phyloP scores from a whole-genome alignment of 2,797 vertebrate species.

The Sarcophilus harrisii region DNA sequence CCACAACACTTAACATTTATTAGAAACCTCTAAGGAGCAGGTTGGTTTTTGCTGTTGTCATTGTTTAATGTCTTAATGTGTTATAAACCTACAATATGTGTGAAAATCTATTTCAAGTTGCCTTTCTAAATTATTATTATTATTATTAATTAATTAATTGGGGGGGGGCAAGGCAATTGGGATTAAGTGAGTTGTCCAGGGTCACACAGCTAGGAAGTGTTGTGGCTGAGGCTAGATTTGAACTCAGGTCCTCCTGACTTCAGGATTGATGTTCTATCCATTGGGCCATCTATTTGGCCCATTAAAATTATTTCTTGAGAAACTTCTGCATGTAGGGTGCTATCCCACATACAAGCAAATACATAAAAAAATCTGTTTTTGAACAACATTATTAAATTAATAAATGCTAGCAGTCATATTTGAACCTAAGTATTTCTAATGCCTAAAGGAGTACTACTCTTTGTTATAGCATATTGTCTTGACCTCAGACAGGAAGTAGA shows the following conservation, averaged over 20 bases:
- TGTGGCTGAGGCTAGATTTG: too few species aligned
- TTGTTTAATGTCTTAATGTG: neutral
- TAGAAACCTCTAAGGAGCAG: neutral
- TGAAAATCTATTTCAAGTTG: neutral
- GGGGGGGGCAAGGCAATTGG: too few species aligned
- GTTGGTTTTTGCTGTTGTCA: neutral
- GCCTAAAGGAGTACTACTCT: neutral
- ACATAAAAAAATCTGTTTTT: neutral
- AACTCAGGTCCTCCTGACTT: too few species aligned
- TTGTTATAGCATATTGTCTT: neutral
- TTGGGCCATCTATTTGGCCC: too few species aligned
- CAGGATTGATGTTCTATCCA: too few species aligned
- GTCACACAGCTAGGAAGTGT: too few species aligned
- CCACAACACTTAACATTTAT: neutral
- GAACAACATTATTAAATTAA: neutral
- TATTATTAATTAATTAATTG: too few species aligned
- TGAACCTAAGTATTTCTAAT: neutral
- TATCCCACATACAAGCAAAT: neutral
- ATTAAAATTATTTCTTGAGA: neutral
- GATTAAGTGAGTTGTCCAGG: too few species aligned
- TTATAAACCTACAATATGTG: neutral
- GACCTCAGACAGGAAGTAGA: neutral
- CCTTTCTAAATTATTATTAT: neutral
- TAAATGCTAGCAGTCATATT: neutral
- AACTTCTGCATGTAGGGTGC: neutral